These are phyloP conservation scores for Steatocranus sp. DNA, from an alignment of 2,797 vertebrate genomes.

Conservation along the genomic window DNA sequence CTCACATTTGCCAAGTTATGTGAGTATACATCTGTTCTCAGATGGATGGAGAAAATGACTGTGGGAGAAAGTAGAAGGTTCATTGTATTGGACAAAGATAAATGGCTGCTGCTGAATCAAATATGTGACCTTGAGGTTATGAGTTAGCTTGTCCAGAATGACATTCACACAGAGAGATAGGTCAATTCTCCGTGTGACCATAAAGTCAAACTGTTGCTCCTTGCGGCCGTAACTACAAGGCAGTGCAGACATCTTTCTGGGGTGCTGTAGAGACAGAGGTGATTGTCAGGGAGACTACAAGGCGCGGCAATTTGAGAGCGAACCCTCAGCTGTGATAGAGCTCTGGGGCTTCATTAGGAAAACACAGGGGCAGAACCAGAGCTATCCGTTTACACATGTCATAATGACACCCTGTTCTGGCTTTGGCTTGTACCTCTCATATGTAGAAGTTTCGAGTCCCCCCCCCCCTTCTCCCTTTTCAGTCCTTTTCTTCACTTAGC, in stretches of 20 bases:
- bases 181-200: slow-evolving; percentile 1
- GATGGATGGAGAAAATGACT: background rate
- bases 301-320: slow-evolving; percentile 41
- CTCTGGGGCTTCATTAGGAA: slow-evolving; percentile 45
- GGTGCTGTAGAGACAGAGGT: slow-evolving; percentile 35
- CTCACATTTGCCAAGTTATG: slow-evolving; percentile 18
- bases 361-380: slow-evolving; percentile 41
- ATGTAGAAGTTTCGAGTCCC: slow-evolving; percentile 13
- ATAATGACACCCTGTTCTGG: slow-evolving; percentile 61
- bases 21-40: slow-evolving; percentile 1
- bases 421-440: slow-evolving; percentile 11
- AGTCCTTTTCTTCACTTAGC: slow-evolving; percentile 36
- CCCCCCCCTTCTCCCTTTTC: slow-evolving; percentile 19
- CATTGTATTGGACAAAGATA: background rate
- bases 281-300: slow-evolving; percentile 50
- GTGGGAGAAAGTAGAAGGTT: background rate
- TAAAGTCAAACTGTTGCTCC: slow-evolving; percentile 8
- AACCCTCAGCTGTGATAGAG: slow-evolving; percentile 40
- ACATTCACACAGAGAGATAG: slow-evolving; percentile 1
- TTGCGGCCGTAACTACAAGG: background rate
- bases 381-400: slow-evolving; percentile 48
- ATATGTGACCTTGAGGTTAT: slow-evolving; percentile 34
- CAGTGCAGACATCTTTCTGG: slow-evolving; percentile 15
- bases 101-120: background rate
- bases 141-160: background rate